phyloP scores from a whole-genome alignment of 1,140 invertebrate genomes.

The Leptonema lineaticorne region DNA sequence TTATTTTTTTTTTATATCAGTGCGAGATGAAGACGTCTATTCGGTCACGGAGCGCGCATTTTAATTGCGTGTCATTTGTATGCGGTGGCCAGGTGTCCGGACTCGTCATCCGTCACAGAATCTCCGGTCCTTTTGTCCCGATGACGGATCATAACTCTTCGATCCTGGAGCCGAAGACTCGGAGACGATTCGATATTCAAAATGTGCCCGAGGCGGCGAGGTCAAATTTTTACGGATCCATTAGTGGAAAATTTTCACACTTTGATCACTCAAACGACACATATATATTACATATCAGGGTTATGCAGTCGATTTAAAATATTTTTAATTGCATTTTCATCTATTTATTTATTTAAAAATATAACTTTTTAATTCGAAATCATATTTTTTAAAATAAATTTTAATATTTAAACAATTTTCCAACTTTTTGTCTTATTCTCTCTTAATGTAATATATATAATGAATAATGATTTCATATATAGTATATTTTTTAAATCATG shows the following conservation, averaged over 20 bases:
- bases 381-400: too few relatives aligned
- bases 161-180: constrained; percentile 3
- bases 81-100: constrained; percentile 22
- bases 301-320: too few relatives aligned
- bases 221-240: neutral
- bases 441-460: too few relatives aligned
- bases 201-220: neutral
- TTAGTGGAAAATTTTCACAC: neutral
- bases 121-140: constrained; percentile 25
- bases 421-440: too few relatives aligned
- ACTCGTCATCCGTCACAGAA: constrained; percentile 21
- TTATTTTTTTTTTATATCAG: too few relatives aligned
- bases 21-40: constrained; percentile 16
- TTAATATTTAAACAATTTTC: too few relatives aligned
- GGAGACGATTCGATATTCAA: neutral
- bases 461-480: too few relatives aligned
- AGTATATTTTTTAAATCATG: too few relatives aligned
- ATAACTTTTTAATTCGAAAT: too few relatives aligned
- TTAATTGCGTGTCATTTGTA: constrained; percentile 32
- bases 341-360: too few relatives aligned
- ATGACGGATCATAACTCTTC: constrained; percentile 29
- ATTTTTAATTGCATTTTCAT: too few relatives aligned
- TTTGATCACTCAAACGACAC: neutral
- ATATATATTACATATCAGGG: too few relatives aligned
- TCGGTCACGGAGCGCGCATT: constrained; percentile 19